Base-by-base conservation (phyloP, 2,113 vertebrate genomes). In the Holacanthus passer region DNA sequence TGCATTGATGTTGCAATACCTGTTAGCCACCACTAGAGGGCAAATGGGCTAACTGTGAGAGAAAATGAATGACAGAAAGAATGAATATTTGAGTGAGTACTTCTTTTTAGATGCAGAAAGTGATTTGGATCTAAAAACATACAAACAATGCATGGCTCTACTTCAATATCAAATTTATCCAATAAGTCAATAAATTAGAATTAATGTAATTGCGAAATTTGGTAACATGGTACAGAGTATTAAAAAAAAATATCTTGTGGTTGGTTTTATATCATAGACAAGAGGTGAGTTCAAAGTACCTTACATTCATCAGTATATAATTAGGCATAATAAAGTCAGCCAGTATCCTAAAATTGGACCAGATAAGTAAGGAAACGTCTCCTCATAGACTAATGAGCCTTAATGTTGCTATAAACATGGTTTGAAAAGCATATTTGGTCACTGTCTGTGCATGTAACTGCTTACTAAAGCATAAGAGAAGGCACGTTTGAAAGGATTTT, bases 11-110 rank as follows among this genome's bases (percentile, higher is more conserved):
- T 70, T 56, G 78, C 24, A 37, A 35, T 55, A 24, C 19, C 35
- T 7, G 31, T 19, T 35, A 24, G 20, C 31, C 16, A 14, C 83
- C 79, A 77, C 63, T 67, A 75, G 78, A 32, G 50, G 75, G 80
- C 52, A 24, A 35, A 27, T 1, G 16, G 10, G 27, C 45, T 7
- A 53, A 69, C 12, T 12, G 39, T 59, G 37, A 79, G 31, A 19
- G 50, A 60, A n/a, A 20, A 35, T 45, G 64, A 67, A 79, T 58
- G 31, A 66, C 20, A 14, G 27, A 52, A 35, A 56, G 11, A 66
- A 45, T 45, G 32, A 70, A 60, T 29, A 65, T 52, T 13, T 32
- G 20, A 74, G 16, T 37, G 52, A 39, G 20, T 73, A 22, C 32
- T 2, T 22, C 31, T 50, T 45, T 52, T 20, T 12, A 53, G 7